Conservation (phyloP, 2,113 vertebrate genomes). For the Chionodraco myersi region DNA sequence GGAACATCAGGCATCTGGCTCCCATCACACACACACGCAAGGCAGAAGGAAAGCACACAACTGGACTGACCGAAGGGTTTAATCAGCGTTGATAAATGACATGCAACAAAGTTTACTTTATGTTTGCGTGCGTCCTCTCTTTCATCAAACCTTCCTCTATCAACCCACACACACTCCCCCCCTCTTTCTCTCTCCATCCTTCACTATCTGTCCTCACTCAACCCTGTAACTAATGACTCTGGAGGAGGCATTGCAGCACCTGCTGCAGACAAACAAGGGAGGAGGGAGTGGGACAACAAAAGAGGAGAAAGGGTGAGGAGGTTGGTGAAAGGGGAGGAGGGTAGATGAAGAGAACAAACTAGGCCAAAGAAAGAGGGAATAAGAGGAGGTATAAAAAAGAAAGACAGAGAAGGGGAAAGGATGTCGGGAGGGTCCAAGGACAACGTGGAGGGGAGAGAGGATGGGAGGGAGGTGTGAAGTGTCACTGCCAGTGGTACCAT, state of each 20-base stretch:
- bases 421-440: conserved; percentile 66
- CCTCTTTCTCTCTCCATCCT: conserved; percentile 25
- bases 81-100: conserved; percentile 51
- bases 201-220: conserved; percentile 63
- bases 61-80: conserved; percentile 30
- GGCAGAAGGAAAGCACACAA: neutral
- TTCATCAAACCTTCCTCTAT: conserved; percentile 22
- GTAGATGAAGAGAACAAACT: conserved; percentile 33
- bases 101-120: conserved; percentile 24
- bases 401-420: conserved; percentile 36
- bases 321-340: neutral
- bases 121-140: conserved; percentile 12
- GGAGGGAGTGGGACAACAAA: neutral
- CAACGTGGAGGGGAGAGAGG: conserved; percentile 49
- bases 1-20: conserved; percentile 51
- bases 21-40: conserved; percentile 33
- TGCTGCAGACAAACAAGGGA: conserved; percentile 52
- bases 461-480: conserved; percentile 74
- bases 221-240: conserved; percentile 70
- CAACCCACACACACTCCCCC: conserved; percentile 14
- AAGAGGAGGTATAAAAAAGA: conserved; percentile 18
- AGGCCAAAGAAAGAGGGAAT: conserved; percentile 21
- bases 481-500: conserved; percentile 67
- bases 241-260: conserved; percentile 62
- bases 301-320: neutral